Evolutionary conservation across 1,140 invertebrate species (phyloP), one percentile per base, ranked within the genome.

Genomic region (Ridgeia piscesae): DNA sequence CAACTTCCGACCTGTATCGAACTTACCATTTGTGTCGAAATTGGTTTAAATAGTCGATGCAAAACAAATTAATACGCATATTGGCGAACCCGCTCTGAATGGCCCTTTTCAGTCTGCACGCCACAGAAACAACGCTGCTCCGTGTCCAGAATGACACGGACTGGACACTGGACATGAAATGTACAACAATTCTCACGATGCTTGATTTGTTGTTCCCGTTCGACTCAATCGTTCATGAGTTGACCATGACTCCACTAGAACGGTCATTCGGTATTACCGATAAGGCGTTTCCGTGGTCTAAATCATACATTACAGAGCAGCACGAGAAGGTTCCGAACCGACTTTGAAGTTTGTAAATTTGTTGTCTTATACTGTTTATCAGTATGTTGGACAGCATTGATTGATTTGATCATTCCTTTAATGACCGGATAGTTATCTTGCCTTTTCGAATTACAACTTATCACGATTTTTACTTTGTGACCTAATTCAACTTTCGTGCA

Each of bases 121-220:
- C 89, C n/a, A 33, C 89, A 35, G 89, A 90, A 35, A 90, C 89
- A 35, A n/a, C 89, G 33, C 89, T 35, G 33, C 35, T 35, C 58
- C 58, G 58, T 77, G 6, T 77, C 58, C 8, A 77, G 27, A 77
- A 90, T 90, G 89, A 90, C 35, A 90, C 33, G 8, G 21, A 9
- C 89, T 2, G 8, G 89, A n/a, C 89, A 34, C 89, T 90, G 33
- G 89, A 90, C 31, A 90, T 6, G 14, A 90, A 17, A 35, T 90
- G 89, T 90, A 90, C 89, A 42, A 42, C 42, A 90, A 90, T 90
- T 17, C 35, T 90, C 9, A n/a, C 33, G 35, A 34, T 90, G 35
- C 89, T 90, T 34, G 89, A 90, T 35, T 90, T 90, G 35, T 90
- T n/a, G 11, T 34, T 1, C 89, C 9, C 89, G 17, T 90, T 9